A percentile compares a stretch with the other conserved stretches of the same genome.
Conservation (phyloP, 2,888 invertebrate species). For the Hydropsyche betteni region DNA sequence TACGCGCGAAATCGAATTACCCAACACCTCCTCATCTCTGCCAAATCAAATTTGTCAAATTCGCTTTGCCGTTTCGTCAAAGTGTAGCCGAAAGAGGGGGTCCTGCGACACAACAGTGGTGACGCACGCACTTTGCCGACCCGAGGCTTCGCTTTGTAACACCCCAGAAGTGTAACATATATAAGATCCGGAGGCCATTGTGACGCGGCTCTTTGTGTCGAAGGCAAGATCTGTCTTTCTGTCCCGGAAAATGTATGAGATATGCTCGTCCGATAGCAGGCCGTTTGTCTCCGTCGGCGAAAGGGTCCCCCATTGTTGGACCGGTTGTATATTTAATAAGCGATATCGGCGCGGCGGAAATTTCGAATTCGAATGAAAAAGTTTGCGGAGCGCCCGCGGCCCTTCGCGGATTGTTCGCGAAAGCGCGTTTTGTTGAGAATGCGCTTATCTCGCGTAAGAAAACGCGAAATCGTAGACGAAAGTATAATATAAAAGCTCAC, state of each 20-base stretch:
- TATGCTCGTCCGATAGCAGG: neutral
- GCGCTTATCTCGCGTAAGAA: conserved; percentile 36
- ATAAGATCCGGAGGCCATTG: neutral
- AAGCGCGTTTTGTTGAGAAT: conserved; percentile 45
- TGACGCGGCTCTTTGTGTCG: conserved; percentile 29
- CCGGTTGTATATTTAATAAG: conserved; percentile 39
- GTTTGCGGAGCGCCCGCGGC: conserved; percentile 42
- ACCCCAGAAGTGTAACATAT: neutral
- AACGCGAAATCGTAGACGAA: conserved; percentile 30
- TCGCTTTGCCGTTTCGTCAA: neutral
- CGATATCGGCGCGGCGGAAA: conserved; percentile 8
- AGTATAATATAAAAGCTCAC: neutral
- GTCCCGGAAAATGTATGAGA: conserved; percentile 11
- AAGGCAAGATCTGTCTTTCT: neutral
- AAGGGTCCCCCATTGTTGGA: neutral
- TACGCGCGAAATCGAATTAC: conserved; percentile 12
- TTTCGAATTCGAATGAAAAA: conserved; percentile 41
- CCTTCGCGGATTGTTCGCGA: conserved; percentile 44
- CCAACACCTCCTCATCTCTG: conserved; percentile 6
- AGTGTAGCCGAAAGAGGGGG: too few relatives aligned
- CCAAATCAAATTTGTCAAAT: conserved; percentile 23
- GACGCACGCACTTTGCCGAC: neutral
- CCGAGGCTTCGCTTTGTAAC: neutral
- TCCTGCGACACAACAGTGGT: neutral
- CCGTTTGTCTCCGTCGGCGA: conserved; percentile 32